Base-by-base conservation (phyloP, 1,140 invertebrate species). In the Microplitis demolitor region DNA sequence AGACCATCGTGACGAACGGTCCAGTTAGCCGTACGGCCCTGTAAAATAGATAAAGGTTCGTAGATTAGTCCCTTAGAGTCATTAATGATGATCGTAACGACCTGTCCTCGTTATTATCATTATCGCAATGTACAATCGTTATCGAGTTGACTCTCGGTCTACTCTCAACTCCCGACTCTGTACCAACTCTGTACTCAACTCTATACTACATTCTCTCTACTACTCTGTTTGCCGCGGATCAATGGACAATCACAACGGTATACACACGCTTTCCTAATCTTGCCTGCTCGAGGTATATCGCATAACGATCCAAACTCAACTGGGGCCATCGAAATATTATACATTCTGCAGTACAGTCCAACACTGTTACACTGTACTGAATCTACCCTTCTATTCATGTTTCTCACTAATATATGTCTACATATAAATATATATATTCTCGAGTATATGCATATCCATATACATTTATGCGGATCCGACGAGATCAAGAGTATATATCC, bases 1-100 rank as follows among this genome's bases (percentile, higher is more conserved):
- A 98, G 67, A 99, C 96, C 97, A 99, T 99, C 14, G 97, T 98
- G 62, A 99, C 96, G 88, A 99, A 98, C 0, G 97, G 97, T 66
- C 98, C 98, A 0, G 97, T 98, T 60, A 98, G 83, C 66, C 95
- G 93, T 14, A 98, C 92, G 50, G 96, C 96, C 34, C 97, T 99
- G 88, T 63, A 90, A 88, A 76, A 70, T 50, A 67, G 67, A 75
- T 74, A 74, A 71, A 70, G 69, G 14, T 50, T 54, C 4, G 53
- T 51, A 51, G 13, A 50, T 33, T 24, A 9, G 51, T 8, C 33
- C 39, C 11, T 53, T 39, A 54, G 16, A 67, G 50, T 67, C 66
- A 67, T 67, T 67, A 54, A 53, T 66, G 64, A 68, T 58, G 53
- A 66, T 75, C 62, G 63, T 74, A 69, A 70, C 61, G 61, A 70